Evolutionary conservation across 2,888 invertebrate species (phyloP).

Genomic region (Oeneis ivallda): DNA sequence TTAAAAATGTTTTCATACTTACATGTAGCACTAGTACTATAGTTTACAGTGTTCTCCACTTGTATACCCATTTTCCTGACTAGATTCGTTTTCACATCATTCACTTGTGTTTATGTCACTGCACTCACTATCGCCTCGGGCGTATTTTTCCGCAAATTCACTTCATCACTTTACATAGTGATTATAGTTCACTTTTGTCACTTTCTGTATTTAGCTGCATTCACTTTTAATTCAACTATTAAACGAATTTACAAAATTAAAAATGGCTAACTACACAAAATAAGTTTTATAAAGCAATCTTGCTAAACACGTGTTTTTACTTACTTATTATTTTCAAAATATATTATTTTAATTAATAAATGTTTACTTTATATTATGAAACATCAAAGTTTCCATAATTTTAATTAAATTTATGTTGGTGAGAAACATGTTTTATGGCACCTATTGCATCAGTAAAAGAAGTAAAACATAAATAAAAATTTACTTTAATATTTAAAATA

Average conservation of each 20-base stretch:
- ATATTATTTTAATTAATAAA: too few species aligned
- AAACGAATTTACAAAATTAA: not conserved
- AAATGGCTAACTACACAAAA: too few species aligned
- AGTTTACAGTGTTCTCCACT: constrained; percentile 73
- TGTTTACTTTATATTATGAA: too few species aligned
- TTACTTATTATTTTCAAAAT: too few species aligned
- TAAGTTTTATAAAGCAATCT: too few species aligned
- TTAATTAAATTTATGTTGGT: too few species aligned
- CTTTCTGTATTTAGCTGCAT: constrained; percentile 1
- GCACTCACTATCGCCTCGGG: constrained; percentile 26
- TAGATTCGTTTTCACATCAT: constrained; percentile 42
- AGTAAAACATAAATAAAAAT: too few species aligned
- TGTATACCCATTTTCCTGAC: constrained; percentile 70
- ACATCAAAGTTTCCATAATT: too few species aligned
- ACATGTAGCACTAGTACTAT: constrained; percentile 67
- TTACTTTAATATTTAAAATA: too few species aligned
- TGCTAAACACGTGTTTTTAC: too few species aligned
- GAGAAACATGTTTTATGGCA: too few species aligned
- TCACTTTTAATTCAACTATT: constrained; percentile 23
- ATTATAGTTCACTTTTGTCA: constrained; percentile 2
- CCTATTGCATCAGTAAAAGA: too few species aligned
- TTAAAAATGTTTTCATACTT: constrained; percentile 50
- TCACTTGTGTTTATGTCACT: constrained; percentile 36
- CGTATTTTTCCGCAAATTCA: constrained; percentile 21
- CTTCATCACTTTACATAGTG: constrained; percentile 29